A percentile compares a stretch with the other conserved stretches of the same genome.
These are phyloP conservation scores for Fulmarus glacialis DNA, from an alignment of 2,113 vertebrate species.

Conservation along the genomic window DNA sequence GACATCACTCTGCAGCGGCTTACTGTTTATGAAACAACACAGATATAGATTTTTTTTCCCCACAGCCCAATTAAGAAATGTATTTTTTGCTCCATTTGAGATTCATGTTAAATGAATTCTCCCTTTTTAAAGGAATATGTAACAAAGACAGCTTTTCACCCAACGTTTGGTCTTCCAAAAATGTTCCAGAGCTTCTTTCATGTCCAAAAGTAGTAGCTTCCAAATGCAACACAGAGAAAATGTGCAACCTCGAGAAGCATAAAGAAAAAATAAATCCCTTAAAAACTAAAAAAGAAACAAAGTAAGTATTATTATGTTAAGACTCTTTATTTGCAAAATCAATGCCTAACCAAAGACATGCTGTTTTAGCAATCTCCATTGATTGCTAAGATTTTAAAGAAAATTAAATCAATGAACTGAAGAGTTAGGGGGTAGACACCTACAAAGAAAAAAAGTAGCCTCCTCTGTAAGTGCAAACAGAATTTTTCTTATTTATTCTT, in stretches of 20 bases:
- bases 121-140: neutral
- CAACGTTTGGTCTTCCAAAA: neutral
- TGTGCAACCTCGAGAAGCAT: neutral
- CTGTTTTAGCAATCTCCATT: neutral
- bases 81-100: neutral
- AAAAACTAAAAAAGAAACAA: neutral
- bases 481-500: neutral
- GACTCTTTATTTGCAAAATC: neutral
- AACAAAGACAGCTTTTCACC: conserved; percentile 30
- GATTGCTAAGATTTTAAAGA: neutral
- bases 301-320: neutral
- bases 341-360: neutral
- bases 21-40: neutral
- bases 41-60: neutral
- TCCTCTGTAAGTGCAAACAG: neutral
- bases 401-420: neutral
- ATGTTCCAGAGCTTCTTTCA: neutral
- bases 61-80: neutral
- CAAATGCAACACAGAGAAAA: conserved; percentile 3
- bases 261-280: neutral
- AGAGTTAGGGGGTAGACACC: neutral
- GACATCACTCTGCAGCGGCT: neutral
- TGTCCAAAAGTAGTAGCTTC: neutral
- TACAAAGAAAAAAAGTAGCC: neutral
- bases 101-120: neutral